These are phyloP conservation scores for Spinus pinus DNA, from an alignment of 2,797 vertebrate species.

Conservation along the genomic window DNA sequence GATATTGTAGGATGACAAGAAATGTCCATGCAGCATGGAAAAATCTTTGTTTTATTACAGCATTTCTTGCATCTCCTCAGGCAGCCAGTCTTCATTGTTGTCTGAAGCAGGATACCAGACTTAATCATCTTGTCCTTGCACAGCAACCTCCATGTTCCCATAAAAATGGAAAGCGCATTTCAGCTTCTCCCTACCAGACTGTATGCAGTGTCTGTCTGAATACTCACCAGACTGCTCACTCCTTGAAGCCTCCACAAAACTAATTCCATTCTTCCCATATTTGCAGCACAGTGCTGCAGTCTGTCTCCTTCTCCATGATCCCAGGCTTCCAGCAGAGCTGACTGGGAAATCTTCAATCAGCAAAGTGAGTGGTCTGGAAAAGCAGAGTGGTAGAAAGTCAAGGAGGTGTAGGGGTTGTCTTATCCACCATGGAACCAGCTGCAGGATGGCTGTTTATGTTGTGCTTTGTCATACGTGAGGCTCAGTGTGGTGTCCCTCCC, in stretches of 20 bases:
- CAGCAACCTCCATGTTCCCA: not conserved
- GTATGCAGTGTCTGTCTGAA: not conserved
- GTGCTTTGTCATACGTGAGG: accelerated
- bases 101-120: not conserved
- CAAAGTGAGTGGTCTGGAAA: not conserved
- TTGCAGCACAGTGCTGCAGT: not conserved
- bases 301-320: not conserved
- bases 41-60: not conserved
- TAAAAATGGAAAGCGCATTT: not conserved
- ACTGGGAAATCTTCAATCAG: not conserved
- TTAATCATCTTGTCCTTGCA: not conserved
- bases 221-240: not conserved
- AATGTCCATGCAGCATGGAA: not conserved
- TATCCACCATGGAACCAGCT: not conserved
- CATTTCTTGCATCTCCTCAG: not conserved
- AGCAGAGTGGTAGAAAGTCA: not conserved
- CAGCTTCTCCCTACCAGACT: not conserved
- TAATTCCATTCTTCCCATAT: not conserved
- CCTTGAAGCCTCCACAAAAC: not conserved
- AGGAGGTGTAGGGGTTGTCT: not conserved
- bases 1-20: not conserved
- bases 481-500: not conserved
- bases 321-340: not conserved
- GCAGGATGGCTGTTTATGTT: not conserved
- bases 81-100: not conserved